Base-by-base conservation (phyloP, 2,888 invertebrate genomes). In the Nomada ferruginata region DNA sequence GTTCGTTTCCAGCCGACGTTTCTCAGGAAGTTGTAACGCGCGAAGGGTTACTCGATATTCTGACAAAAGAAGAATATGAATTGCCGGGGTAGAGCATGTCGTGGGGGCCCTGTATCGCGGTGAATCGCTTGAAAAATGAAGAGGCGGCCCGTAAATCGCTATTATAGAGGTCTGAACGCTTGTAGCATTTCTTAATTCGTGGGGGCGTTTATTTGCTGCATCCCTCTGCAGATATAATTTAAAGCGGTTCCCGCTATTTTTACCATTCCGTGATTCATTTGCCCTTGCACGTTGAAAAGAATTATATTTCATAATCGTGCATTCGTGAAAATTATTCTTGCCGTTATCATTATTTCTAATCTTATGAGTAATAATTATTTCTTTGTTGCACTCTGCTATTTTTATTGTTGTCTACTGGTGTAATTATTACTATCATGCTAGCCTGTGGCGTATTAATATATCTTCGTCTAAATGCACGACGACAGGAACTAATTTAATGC, bases 161-260 rank as follows among this genome's bases (percentile, higher is more conserved):
- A 76, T 76, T 76, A 76, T 55, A 76, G 72, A 63, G 52, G 29
- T 18, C 71, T 61, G 71, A 71, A 71, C 70, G 61, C 47, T 44
- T 47, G 53, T 70, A 63, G 53, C 76, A 15, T 53, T 70, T 76
- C 71, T 76, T 76, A 76, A 76, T 76, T 76, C 44, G 76, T 11
- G 60, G 61, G 1, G 71, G 63, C 76, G 36, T 76, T 76, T 76
- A 76, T 76, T 76, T 61, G 61, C 29, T 47, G 23, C 44, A 23
- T 13, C 10, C 44, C 18, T n/a, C 2, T 5, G 65, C 65, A 15
- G 36, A 50, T 66, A 65, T 66, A 74, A 65, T 74, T 70, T 52
- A 36, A 60, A 47, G 70, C 44, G 11, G 60, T 70, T 55, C 26
- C 50, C 13, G 61, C 26, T 76, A 76, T 76, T 76, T 76, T 76